A percentile compares a stretch with the other conserved stretches of the same genome.
These are phyloP conservation scores for Noctua fimbriata DNA, from an alignment of 2,888 invertebrate species.

Conservation along the genomic window DNA sequence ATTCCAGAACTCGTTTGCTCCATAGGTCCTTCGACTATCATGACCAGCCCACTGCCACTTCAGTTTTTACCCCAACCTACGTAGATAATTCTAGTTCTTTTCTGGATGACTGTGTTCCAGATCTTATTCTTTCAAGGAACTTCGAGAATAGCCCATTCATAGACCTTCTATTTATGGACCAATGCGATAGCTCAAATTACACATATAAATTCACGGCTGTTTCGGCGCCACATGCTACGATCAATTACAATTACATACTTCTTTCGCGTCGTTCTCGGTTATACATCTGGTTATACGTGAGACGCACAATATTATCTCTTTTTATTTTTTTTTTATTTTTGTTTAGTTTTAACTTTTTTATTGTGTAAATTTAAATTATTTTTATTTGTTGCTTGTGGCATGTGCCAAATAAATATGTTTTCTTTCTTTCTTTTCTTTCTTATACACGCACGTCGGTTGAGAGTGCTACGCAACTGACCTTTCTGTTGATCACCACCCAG, in stretches of 20 bases:
- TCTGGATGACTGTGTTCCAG: not conserved
- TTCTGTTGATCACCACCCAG: not conserved
- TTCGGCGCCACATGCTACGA: not conserved
- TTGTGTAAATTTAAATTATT: no score
- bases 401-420: no score
- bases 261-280: not conserved
- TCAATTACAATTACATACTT: not conserved
- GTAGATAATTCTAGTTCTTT: not conserved
- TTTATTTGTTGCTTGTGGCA: no score
- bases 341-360: no score
- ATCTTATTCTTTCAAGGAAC: not conserved
- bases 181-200: not conserved
- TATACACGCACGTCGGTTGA: not conserved
- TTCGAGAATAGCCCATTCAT: not conserved
- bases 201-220: not conserved
- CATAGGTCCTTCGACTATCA: not conserved
- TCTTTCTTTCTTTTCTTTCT: no score
- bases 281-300: not conserved
- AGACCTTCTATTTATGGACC: not conserved
- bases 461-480: not conserved
- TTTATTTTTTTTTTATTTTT: no score
- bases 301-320: no score
- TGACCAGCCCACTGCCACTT: not conserved
- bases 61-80: not conserved
- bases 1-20: not conserved